phyloP scores from a whole-genome alignment of 2,888 invertebrate genomes.

The Stratiomys singularior region DNA sequence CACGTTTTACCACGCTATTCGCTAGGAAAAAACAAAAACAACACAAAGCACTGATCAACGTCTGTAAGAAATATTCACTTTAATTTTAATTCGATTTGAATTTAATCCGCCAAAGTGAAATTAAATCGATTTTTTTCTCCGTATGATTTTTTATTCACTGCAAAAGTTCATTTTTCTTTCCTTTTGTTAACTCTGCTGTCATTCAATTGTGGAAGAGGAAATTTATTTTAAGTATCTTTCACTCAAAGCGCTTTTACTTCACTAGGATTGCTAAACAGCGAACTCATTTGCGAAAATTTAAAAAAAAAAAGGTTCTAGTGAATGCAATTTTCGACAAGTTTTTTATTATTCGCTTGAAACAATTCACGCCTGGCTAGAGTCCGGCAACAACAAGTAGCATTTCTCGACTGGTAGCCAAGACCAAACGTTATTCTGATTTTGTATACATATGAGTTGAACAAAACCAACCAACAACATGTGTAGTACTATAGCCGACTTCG shows the following conservation, averaged over 20 bases:
- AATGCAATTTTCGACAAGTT: neutral
- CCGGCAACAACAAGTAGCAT: slow-evolving; percentile 47
- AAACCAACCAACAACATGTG: neutral
- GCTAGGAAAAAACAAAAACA: neutral
- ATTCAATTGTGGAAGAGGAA: too few species aligned
- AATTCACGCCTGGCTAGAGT: neutral
- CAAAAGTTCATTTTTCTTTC: too few species aligned
- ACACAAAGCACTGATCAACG: neutral
- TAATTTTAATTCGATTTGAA: neutral
- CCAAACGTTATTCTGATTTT: slow-evolving; percentile 38
- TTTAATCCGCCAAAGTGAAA: slow-evolving; percentile 13
- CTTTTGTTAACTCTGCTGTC: too few species aligned
- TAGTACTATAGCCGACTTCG: neutral
- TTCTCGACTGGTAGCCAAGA: slow-evolving; percentile 48
- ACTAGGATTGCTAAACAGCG: neutral
- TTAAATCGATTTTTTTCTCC: neutral
- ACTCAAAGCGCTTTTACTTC: neutral
- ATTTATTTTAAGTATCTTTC: neutral
- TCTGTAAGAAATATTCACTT: too few species aligned
- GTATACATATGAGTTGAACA: slow-evolving; percentile 15
- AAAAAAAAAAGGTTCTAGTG: neutral
- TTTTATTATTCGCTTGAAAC: neutral
- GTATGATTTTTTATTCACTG: too few species aligned
- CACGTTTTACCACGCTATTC: neutral
- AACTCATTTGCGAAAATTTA: neutral